phyloP scores from a whole-genome alignment of 2,888 invertebrate species.

The Synergus japonicus region DNA sequence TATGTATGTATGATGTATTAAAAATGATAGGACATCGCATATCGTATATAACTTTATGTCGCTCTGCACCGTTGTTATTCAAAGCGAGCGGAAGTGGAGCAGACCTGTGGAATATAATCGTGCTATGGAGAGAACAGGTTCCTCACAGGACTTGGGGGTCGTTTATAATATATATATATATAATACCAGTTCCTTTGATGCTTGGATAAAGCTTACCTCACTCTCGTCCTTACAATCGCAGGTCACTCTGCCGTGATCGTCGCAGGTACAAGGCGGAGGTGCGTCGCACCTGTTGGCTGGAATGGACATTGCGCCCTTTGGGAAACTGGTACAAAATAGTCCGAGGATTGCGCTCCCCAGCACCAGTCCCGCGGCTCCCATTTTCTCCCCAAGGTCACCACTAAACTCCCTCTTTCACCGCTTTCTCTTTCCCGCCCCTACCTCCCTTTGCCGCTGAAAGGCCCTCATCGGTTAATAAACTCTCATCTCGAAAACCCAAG shows the following conservation, averaged over 20 bases:
- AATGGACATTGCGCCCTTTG: slow-evolving; percentile 60
- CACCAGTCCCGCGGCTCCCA: slow-evolving; percentile 71
- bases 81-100: slow-evolving; percentile 25
- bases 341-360: slow-evolving; percentile 71
- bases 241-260: slow-evolving; percentile 80
- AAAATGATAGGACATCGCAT: not conserved
- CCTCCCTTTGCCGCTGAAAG: slow-evolving; percentile 47
- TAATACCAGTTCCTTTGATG: slow-evolving; percentile 11
- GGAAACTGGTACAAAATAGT: slow-evolving; percentile 69
- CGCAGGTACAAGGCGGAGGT: slow-evolving; percentile 79
- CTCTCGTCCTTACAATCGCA: slow-evolving; percentile 80
- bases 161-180: not conserved
- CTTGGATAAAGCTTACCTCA: slow-evolving; percentile 71
- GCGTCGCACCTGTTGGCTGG: slow-evolving; percentile 78
- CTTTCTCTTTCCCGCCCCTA: slow-evolving; percentile 44
- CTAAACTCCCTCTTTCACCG: slow-evolving; percentile 41
- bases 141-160: not conserved
- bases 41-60: not conserved
- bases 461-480: slow-evolving; percentile 29
- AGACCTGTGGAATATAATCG: slow-evolving; percentile 26
- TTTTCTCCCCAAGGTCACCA: slow-evolving; percentile 57
- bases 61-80: not conserved
- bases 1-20: not conserved
- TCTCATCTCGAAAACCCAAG: not conserved
- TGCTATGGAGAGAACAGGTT: slow-evolving; percentile 21